These are phyloP conservation scores for Athene cunicularia DNA, from an alignment of 2,113 vertebrate genomes.

Conservation along the genomic window DNA sequence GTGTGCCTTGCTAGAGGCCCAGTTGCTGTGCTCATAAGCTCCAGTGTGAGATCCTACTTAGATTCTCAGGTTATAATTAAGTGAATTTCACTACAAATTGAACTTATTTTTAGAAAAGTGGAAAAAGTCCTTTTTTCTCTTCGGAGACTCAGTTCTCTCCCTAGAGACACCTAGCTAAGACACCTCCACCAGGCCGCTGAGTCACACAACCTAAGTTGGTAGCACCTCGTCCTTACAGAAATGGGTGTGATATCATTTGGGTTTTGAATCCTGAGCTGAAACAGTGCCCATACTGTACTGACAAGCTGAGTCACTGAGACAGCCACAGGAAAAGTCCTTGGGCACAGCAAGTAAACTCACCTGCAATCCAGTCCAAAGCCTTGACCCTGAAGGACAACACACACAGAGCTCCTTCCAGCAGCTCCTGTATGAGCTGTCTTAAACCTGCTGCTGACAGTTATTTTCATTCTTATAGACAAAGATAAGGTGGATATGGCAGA, in stretches of 20 bases:
- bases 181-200: background rate
- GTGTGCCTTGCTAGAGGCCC: background rate
- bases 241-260: background rate
- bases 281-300: rapidly evolving
- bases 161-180: background rate
- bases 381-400: background rate
- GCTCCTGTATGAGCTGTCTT: background rate
- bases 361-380: background rate
- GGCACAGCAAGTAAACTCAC: background rate
- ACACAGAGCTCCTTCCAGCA: background rate
- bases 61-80: background rate
- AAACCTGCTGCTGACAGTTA: background rate
- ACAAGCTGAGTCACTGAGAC: background rate
- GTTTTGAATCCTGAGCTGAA: background rate
- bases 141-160: background rate
- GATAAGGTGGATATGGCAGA: background rate
- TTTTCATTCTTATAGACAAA: background rate
- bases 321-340: background rate
- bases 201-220: background rate
- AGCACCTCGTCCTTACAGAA: background rate
- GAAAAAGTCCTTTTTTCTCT: background rate
- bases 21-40: background rate
- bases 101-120: background rate
- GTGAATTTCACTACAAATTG: background rate
- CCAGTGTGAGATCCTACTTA: background rate